Base-by-base conservation (phyloP, 2,888 invertebrate species). In the Clitarchus hookeri region DNA sequence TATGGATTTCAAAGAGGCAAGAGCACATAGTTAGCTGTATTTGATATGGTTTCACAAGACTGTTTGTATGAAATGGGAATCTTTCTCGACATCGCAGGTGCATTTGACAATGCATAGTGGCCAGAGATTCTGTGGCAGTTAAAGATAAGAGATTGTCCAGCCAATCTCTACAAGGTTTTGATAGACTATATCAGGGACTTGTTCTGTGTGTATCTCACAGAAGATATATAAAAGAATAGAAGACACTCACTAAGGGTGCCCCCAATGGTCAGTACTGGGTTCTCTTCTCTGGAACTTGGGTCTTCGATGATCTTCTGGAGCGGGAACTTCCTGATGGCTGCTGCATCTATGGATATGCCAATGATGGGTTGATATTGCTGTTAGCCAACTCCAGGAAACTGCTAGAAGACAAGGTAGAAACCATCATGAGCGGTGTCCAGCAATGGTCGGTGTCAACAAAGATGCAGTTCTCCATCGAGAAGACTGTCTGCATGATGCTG, bases 81-180 rank as follows among this genome's bases (percentile, higher is more conserved):
- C 4, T 83, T 27, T 9, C 53, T 83, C 2, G 36, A 83, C 48
- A 83, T 83, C 0, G 11, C n/a, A 3, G 83, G 83, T 6, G 36
- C 83, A 1, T 83, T 83, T 9, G 83, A 83, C 83, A 83, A 36
- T 25, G 36, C 44, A 11, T 83, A 12, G 26, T 44, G 83, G 83
- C 83, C 83, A 16, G 83, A 27, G 23, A 27, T 83, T 23, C 6
- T 83, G 16, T 27, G n/a, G 44, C 6, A 44, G 9, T 23, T 83
- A 23, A 83, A 9, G 23, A 19, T 1, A 13, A 83, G 11, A 12
- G 23, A 36, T 11, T 83, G 83, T 9, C 83, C 83, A 44, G 13
- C 1, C 0, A 16, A 27, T 9, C 27, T 83, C 3, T 11, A 83
- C 23, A n/a, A 44, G 0, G 44, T 44, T 0, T 11, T 83, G 19